Conservation (phyloP, 2,113 vertebrate species). For the Tetraodon nigroviridis region DNA sequence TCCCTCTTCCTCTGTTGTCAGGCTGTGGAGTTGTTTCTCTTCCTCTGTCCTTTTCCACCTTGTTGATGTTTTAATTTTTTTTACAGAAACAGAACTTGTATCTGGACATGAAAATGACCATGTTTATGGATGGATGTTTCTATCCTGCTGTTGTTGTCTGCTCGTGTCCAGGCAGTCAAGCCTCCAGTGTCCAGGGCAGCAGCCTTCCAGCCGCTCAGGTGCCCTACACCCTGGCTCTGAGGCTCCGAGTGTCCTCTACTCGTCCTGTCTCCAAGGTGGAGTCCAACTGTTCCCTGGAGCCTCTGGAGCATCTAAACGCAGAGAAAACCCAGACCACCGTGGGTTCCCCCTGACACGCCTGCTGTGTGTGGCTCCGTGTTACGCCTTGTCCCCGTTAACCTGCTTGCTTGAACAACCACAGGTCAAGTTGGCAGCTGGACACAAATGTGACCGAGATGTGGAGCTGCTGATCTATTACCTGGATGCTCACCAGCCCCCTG, state of each 20-base stretch:
- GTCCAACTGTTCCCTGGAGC: conserved; percentile 71
- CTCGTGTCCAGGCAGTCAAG: conserved; percentile 42
- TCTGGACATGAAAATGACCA: no score
- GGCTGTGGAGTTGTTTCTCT: no score
- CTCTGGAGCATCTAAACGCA: conserved; percentile 63
- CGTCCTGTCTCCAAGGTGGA: conserved; percentile 74
- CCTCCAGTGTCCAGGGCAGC: conserved; percentile 44
- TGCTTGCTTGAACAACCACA: conserved; percentile 29
- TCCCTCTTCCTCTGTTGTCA: no score
- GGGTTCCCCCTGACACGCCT: conserved; percentile 39
- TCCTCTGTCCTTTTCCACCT: no score
- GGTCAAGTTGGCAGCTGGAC: conserved; percentile 75
- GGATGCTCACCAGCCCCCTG: conserved; percentile 71
- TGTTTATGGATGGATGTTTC: not conserved
- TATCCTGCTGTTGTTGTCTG: not conserved
- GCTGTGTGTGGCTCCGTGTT: not conserved
- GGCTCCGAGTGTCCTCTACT: conserved; percentile 65
- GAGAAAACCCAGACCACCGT: conserved; percentile 75
- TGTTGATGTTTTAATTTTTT: no score
- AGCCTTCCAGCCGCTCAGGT: conserved; percentile 46
- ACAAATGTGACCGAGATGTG: conserved; percentile 78
- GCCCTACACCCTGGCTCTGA: conserved; percentile 75
- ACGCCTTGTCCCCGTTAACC: not conserved
- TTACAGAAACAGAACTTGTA: no score
- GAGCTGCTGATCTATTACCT: conserved; percentile 78